phyloP scores from a whole-genome alignment of 2,888 invertebrate species.

The Apotomis betuletana region DNA sequence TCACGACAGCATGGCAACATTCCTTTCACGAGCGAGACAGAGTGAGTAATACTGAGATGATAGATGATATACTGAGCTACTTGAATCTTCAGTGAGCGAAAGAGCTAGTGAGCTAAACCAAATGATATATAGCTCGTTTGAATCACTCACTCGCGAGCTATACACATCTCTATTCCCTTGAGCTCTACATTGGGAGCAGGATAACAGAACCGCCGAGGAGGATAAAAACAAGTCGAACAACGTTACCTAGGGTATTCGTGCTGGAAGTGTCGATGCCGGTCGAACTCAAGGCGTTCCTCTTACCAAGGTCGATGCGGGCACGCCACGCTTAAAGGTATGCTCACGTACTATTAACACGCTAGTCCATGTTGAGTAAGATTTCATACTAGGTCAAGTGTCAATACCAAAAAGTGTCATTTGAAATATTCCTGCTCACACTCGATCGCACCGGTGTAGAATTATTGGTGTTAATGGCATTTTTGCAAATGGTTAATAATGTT shows the following conservation, averaged over 20 bases:
- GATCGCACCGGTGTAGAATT: not conserved
- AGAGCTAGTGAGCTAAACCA: no score
- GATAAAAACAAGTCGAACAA: constrained; percentile 36
- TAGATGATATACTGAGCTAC: no score
- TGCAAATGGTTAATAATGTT: not conserved
- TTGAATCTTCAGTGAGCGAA: no score
- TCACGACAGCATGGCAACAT: no score
- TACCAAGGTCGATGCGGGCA: constrained; percentile 46
- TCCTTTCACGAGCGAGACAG: no score
- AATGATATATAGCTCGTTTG: no score
- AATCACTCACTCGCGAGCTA: no score
- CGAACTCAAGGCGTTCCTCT: constrained; percentile 49
- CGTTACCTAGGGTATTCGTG: constrained; percentile 35
- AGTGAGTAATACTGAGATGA: no score
- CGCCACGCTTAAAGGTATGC: constrained; percentile 36
- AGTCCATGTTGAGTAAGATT: constrained; percentile 34
- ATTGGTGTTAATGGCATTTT: not conserved
- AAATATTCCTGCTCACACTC: constrained; percentile 1
- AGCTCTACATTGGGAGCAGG: constrained; percentile 41
- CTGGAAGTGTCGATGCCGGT: constrained; percentile 42
- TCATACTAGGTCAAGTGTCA: constrained; percentile 40
- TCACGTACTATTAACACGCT: constrained; percentile 37
- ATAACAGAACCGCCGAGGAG: constrained; percentile 38
- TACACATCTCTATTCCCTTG: no score
- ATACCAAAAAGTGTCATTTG: constrained; percentile 16